phyloP scores from a whole-genome alignment of 2,797 vertebrate species.

The Sarcoramphus papa region DNA sequence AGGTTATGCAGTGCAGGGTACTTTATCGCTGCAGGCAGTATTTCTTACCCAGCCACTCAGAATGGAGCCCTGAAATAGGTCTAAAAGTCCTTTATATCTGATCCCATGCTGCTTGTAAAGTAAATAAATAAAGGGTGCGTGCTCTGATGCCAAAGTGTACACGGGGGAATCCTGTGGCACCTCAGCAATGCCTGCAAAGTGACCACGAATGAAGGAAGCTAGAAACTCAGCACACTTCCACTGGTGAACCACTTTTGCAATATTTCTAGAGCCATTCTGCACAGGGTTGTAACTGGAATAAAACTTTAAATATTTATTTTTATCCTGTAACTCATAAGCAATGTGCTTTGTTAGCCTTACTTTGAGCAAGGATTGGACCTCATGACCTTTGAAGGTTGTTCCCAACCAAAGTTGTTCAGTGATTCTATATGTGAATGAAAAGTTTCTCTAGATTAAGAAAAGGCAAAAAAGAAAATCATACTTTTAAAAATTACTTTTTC shows the following conservation, averaged over 20 bases:
- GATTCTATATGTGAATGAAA: not conserved
- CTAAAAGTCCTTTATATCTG: too few species aligned
- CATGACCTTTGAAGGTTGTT: not conserved
- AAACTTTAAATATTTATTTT: not conserved
- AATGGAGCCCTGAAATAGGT: too few species aligned
- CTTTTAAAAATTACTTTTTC: not conserved
- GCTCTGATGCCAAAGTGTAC: too few species aligned
- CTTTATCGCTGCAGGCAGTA: too few species aligned
- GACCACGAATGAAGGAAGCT: not conserved
- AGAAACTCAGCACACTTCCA: not conserved
- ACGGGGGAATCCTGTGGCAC: not conserved
- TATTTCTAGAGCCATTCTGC: not conserved
- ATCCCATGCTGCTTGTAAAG: too few species aligned
- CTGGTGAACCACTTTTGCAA: not conserved
- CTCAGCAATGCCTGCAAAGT: not conserved
- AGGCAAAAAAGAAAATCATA: not conserved
- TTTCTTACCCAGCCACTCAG: too few species aligned
- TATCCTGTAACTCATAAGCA: not conserved
- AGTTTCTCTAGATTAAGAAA: not conserved
- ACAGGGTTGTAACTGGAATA: not conserved
- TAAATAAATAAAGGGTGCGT: too few species aligned
- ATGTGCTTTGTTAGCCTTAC: not conserved
- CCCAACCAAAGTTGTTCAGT: not conserved
- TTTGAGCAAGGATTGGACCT: not conserved
- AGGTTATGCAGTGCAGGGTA: too few species aligned